Conservation (phyloP, 2,113 vertebrate species). For the Mastomys coucha region DNA sequence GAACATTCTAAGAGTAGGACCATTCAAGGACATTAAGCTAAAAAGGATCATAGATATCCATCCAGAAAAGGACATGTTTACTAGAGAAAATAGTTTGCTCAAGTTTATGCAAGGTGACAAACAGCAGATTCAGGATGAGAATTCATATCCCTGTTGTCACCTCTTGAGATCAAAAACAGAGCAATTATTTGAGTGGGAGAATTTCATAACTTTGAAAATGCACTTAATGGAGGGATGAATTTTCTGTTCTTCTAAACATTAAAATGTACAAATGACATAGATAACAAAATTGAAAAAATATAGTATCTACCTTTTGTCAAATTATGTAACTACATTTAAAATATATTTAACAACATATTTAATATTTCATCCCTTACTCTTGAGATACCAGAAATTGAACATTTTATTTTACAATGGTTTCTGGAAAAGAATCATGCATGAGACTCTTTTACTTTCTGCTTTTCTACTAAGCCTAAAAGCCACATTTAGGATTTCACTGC, state of each 20-base stretch:
- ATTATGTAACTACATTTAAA: neutral
- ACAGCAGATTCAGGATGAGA: neutral
- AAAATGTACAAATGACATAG: neutral
- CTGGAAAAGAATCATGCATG: neutral
- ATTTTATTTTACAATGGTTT: neutral
- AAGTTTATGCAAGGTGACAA: neutral
- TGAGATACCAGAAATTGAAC: neutral
- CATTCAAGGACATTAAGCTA: neutral
- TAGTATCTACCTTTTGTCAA: slow-evolving; percentile 7
- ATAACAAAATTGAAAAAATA: neutral
- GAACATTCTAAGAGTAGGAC: neutral
- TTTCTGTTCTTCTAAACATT: slow-evolving; percentile 23
- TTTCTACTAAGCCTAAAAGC: neutral
- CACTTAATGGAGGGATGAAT: neutral
- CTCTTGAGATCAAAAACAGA: neutral
- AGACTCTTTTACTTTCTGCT: neutral
- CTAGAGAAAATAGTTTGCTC: neutral
- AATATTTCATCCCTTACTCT: neutral
- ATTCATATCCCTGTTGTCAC: neutral
- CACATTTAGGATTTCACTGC: neutral
- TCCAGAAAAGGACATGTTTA: neutral
- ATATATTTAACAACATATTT: slow-evolving; percentile 21
- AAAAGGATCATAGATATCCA: neutral
- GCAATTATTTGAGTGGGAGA: neutral
- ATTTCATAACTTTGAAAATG: slow-evolving; percentile 24